Evolutionary conservation across 2,113 vertebrate species (phyloP), one percentile per base, ranked within the genome.

Genomic region (Silurus glanis): DNA sequence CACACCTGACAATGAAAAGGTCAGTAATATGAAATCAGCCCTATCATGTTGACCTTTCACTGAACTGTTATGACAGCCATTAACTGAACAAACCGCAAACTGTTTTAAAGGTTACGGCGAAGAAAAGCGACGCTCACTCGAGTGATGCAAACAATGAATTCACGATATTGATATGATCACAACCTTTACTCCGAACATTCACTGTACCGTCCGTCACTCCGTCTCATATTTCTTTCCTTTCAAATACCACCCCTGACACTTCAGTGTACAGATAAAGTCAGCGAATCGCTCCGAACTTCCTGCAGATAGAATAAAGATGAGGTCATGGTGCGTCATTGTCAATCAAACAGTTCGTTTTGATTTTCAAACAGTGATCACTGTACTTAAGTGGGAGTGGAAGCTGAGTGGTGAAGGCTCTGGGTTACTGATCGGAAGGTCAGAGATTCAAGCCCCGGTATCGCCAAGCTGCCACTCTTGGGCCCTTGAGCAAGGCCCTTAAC

Each of bases 11-110:
- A 69, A 53, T 25, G 37, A 72, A 83, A 87, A 83, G 51, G 85
- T 81, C 83, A 89, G 85, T 83, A 69, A 84, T 82, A 84, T 89
- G 84, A 89, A 84, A 89, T 89, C 85, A 87, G 82, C 67, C 80
- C n/a, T 89, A 84, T 82, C 85, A 87, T 87, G 78, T 69, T 85
- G 88, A 85, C 88, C 83, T 89, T 89, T 87, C 53, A 69, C 17
- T 86, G 66, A 86, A 75, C 67, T 49, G 58, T 67, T 86, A 86
- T 89, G 88, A 89, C 82, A 69, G 80, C 76, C 76, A 82, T 89
- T 89, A 87, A 84, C 76, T 69, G n/a, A 62, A 61, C 53, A 47
- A 80, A 79, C 6, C 25, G 5, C 58, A 49, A 80, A 87, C 69
- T 47, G 19, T 87, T 83, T 89, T 87, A 87, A 89, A 89, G 85